Base-by-base conservation (phyloP, 2,888 invertebrate genomes). In the Halictus quadricinctus region DNA sequence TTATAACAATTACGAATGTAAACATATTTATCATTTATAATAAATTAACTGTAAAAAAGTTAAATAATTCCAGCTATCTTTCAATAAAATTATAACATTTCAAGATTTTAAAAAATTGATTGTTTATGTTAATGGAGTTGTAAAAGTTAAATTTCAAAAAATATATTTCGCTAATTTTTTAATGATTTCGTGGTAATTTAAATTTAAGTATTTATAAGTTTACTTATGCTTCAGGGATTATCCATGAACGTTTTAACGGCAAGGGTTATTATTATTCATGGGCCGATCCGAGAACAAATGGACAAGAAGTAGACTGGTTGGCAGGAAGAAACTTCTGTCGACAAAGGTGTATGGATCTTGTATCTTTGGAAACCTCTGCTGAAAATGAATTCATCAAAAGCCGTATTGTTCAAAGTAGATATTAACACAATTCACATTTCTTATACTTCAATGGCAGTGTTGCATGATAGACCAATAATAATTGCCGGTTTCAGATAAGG, bases 341-440 rank as follows among this genome's bases (percentile, higher is more conserved):
- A 86, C 96, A 97, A 95, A 96, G 98, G 83, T 98, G 98, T 95
- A 98, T 98, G 98, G 98, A 98, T 95, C 96, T 97, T 75, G 97
- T 98, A 72, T 97, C 97, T 4, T 94, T 98, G 91, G 98, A 98
- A 95, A 98, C 98, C 79, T 97, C 97, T 89, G 96, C 97, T 80
- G 98, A 98, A 95, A 98, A 98, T 93, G 98, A 98, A 94, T 98
- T 97, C 96, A 96, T 98, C 93, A 98, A 98, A 94, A 96, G 96
- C 84, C 96, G 97, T 89, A 96, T 98, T 89, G 96, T 97, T 3
- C 96, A 97, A 97, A 96, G 98, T 98, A 58, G 1, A n/a, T 58
- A 95, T 95, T 41, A 66, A 75, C 72, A 66, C 15, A 76, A 50
- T 75, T 50, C 15, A 70, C 41, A 41, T 21, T 36, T 29, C 29